Conservation (phyloP, 2,888 invertebrate species). For the Orthosia cruda region DNA sequence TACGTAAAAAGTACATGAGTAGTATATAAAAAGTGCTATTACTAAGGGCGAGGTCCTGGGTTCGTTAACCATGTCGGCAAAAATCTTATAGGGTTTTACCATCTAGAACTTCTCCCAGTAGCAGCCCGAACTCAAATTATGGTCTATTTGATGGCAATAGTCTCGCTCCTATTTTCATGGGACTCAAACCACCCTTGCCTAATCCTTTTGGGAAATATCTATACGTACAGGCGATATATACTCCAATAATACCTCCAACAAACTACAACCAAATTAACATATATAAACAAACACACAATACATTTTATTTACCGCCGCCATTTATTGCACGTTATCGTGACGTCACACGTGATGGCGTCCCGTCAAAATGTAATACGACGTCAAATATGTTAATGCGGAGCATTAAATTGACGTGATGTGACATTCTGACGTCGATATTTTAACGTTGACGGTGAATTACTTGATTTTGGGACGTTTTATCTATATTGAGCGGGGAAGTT, state of each 20-base stretch:
- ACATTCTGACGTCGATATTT: constrained; percentile 53
- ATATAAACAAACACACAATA: constrained; percentile 36
- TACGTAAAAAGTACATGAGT: no score
- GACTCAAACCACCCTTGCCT: no score
- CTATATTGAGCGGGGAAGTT: constrained; percentile 2
- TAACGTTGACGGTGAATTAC: constrained; percentile 48
- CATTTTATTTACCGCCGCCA: constrained; percentile 41
- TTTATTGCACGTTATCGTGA: constrained; percentile 40
- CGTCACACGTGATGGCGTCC: constrained; percentile 45
- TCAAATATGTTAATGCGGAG: constrained; percentile 61
- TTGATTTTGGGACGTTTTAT: constrained; percentile 28
- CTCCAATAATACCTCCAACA: not conserved
- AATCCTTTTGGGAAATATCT: no score
- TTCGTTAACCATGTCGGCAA: no score
- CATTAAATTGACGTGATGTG: constrained; percentile 54
- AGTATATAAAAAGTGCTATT: no score
- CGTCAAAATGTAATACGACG: constrained; percentile 40
- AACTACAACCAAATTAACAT: constrained; percentile 32
- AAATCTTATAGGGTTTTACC: no score
- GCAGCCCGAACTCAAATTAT: no score
- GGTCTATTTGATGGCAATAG: no score
- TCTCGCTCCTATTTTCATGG: no score
- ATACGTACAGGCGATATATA: no score
- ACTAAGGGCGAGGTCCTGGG: no score
- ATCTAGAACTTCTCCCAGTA: no score